A percentile compares a stretch with the other conserved stretches of the same genome.
phyloP scores from a whole-genome alignment of 92 coral and sea anemone species.

The Epizoanthus rinbou region DNA sequence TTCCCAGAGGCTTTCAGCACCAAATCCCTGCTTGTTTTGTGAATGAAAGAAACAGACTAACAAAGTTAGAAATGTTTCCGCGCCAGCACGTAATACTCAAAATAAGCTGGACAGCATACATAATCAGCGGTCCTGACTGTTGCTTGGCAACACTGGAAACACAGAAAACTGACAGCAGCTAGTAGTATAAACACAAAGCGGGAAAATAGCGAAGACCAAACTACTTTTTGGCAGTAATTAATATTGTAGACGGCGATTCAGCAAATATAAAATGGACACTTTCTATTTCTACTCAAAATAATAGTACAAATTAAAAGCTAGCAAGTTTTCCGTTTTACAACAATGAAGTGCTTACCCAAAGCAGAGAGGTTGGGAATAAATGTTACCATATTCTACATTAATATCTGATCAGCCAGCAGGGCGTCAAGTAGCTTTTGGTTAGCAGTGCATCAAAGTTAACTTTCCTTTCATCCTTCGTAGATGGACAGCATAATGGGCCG shows the following conservation, averaged over 20 bases:
- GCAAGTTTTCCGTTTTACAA: neutral
- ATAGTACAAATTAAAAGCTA: neutral
- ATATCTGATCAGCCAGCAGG: too few relatives aligned
- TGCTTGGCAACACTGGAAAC: slow-evolving; percentile 35
- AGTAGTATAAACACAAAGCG: slow-evolving; percentile 1
- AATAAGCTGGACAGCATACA: slow-evolving; percentile 9
- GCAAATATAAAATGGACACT: neutral
- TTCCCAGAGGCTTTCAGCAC: neutral
- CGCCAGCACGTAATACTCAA: slow-evolving; percentile 4
- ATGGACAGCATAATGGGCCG: neutral
- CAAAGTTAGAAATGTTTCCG: neutral
- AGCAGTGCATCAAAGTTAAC: neutral
- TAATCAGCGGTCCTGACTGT: neutral
- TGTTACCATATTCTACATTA: too few relatives aligned
- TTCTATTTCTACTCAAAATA: slow-evolving; percentile 1
- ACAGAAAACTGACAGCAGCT: slow-evolving; percentile 19
- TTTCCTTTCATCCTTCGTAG: neutral
- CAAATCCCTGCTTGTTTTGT: neutral
- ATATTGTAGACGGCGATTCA: slow-evolving; percentile 9
- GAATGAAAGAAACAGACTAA: slow-evolving; percentile 6
- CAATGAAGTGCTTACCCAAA: neutral
- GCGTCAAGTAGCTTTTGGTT: neutral
- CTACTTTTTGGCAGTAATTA: neutral
- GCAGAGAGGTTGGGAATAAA: too few relatives aligned
- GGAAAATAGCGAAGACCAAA: neutral